Percentiles rank a stretch among this genome's conserved stretches.
Conservation (phyloP, 2,113 vertebrate species). For the Apteryx owenii region DNA sequence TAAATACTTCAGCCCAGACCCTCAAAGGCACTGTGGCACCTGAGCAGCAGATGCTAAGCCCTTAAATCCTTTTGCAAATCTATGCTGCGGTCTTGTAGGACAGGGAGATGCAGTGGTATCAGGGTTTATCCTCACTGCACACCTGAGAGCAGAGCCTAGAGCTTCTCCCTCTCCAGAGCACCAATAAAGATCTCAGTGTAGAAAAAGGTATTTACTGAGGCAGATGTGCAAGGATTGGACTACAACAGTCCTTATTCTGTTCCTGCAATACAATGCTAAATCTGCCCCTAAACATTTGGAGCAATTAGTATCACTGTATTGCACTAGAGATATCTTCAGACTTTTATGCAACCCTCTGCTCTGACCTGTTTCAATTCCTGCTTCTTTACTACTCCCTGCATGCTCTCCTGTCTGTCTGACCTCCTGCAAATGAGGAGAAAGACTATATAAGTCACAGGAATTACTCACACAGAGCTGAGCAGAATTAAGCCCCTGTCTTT, state of each 20-base stretch:
- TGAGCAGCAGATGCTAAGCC: background rate
- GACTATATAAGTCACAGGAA: background rate
- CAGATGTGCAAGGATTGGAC: background rate
- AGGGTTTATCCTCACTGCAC: accelerated
- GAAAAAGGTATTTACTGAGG: background rate
- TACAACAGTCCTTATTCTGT: background rate
- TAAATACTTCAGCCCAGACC: background rate
- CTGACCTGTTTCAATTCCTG: background rate
- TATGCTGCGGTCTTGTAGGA: background rate
- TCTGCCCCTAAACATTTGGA: background rate
- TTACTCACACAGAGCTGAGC: too few species aligned
- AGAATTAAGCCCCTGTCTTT: background rate
- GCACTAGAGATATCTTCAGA: accelerated
- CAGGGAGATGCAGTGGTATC: background rate
- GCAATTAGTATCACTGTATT: accelerated
- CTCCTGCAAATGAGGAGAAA: background rate
- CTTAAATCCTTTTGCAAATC: background rate
- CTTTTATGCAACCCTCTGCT: background rate
- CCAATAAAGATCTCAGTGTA: background rate
- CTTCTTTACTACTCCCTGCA: background rate
- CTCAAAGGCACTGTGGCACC: background rate
- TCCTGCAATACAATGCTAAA: too few species aligned
- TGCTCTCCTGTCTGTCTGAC: background rate
- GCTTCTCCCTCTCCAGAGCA: too few species aligned
- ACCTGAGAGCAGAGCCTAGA: background rate